Evolutionary conservation across 2,113 vertebrate genomes (phyloP).

Genomic region (Centropus unirufus): DNA sequence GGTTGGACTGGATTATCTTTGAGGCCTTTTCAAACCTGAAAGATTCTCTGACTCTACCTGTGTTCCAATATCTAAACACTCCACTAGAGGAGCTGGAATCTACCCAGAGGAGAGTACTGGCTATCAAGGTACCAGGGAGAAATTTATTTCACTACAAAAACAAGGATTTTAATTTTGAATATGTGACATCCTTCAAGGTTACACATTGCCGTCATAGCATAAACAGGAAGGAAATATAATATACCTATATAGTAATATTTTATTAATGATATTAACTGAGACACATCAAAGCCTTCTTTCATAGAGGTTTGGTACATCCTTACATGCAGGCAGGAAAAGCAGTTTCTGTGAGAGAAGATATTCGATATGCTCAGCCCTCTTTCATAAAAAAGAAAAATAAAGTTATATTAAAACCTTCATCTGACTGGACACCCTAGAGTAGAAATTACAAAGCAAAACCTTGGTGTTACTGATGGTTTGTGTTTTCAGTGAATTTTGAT

Average conservation of each 20-base stretch:
- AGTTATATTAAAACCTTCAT: neutral
- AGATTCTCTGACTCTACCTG: no score
- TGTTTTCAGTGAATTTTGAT: neutral
- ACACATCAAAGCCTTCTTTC: neutral
- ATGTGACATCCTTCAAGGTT: neutral
- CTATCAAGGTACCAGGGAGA: neutral
- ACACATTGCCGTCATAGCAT: neutral
- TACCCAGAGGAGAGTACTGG: neutral
- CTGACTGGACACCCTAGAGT: neutral
- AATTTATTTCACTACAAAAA: neutral
- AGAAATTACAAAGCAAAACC: neutral
- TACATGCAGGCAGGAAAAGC: neutral
- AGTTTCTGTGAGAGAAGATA: neutral
- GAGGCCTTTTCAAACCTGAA: no score
- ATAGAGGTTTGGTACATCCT: neutral
- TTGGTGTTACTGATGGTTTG: rapidly evolving
- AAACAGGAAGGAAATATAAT: neutral
- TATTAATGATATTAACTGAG: neutral
- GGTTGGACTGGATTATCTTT: no score
- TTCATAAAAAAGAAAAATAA: neutral
- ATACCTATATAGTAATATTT: neutral
- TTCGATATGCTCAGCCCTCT: neutral
- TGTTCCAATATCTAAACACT: rapidly evolving
- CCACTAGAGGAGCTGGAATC: rapidly evolving
- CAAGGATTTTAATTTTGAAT: neutral